Evolutionary conservation across 2,113 vertebrate species (phyloP), one percentile per base, ranked within the genome.

Genomic region (Philantomba maxwellii): DNA sequence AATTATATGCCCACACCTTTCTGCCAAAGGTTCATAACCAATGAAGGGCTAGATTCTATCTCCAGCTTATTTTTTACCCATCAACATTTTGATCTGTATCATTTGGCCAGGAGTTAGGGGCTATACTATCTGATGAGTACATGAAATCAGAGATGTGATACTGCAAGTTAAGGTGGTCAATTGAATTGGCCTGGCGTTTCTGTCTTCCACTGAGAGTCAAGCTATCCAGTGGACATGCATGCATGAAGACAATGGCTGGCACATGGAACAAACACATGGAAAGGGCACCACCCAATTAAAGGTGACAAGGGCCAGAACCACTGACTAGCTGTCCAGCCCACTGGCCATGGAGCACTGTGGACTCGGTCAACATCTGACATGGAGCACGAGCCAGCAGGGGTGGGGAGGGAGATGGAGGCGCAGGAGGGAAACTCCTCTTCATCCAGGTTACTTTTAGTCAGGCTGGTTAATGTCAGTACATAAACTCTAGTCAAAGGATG

Each of bases 401-500:
- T 73, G 26, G 62, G 62, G 47, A 51, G n/a, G 13, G 25, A 70
- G 60, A n/a, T 0, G 17, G 28, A 80, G 21, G 21, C 7, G 11
- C 47, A 78, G 62, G 43, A 82, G 87, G 47, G 28, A 47, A 82
- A n/a, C 17, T 66, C 28, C 43, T 7, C 51, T 0, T 11, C 62
- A 30, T 4, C 89, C 15, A 7, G 14, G 73, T 53, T 47, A 81
- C 43, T 28, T 90, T 97, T 95, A 96, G 97, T 93, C 89, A 94
- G 91, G 47, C 80, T 88, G 88, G 66, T 85, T 98, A 97, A 97
- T 82, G 64, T 49, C 81, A 47, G 92, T 93, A 97, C 98, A 94
- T 49, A 95, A 97, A 93, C 89, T 82, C 66, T 73, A 89, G 95
- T 97, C 95, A 97, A 93, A 97, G 33, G 96, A 96, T 96, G 87